Evolutionary conservation across 2,888 invertebrate genomes (phyloP).

Genomic region (Nowickia ferox): DNA sequence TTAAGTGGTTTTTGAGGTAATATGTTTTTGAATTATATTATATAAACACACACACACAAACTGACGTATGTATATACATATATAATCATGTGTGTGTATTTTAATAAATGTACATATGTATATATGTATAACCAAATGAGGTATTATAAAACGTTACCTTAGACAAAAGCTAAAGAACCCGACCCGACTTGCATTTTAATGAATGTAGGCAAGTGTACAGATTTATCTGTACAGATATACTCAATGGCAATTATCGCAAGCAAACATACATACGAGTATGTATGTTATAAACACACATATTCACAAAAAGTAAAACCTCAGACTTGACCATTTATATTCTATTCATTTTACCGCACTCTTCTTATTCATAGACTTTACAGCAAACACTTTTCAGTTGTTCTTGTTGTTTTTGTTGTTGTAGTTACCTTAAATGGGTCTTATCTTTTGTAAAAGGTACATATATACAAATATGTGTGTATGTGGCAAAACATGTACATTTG

Average conservation of each 20-base stretch:
- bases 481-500: background rate
- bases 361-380: constrained; percentile 30
- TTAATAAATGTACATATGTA: constrained; percentile 2
- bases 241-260: constrained; percentile 82
- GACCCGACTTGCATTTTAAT: constrained; percentile 81
- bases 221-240: constrained; percentile 70
- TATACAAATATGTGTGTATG: background rate
- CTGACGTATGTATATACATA: background rate
- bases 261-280: no score
- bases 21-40: constrained; percentile 65
- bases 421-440: constrained; percentile 67
- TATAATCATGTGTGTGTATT: background rate
- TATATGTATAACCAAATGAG: constrained; percentile 73
- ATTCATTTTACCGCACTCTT: constrained; percentile 51
- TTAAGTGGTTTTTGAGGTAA: constrained; percentile 69
- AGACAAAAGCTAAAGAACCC: constrained; percentile 74
- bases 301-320: constrained; percentile 58
- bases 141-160: constrained; percentile 75
- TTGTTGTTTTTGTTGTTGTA: constrained; percentile 55
- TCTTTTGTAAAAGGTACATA: constrained; percentile 31
- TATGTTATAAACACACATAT: constrained; percentile 33
- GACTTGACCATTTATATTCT: constrained; percentile 66
- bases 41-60: background rate
- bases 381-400: constrained; percentile 47
- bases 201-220: constrained; percentile 74